Conservation (phyloP, 2,113 vertebrate genomes). For the Gnathonemus echidnorhynchus region DNA sequence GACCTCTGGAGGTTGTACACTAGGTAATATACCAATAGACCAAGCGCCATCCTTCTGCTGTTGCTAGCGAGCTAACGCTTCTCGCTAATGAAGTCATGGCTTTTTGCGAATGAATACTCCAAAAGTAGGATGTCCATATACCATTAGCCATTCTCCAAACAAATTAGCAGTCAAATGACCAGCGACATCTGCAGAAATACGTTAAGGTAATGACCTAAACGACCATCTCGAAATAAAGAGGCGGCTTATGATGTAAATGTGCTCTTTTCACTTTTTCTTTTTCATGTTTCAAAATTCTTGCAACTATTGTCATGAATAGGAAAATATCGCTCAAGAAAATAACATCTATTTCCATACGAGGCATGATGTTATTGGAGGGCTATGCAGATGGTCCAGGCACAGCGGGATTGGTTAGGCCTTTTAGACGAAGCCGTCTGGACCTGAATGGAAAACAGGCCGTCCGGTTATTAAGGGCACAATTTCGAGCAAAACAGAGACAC, state of each 20-base stretch:
- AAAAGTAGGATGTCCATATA: slow-evolving; percentile 50
- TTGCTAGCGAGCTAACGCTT: slow-evolving; percentile 23
- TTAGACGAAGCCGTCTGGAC: slow-evolving; percentile 44
- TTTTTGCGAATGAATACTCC: slow-evolving; percentile 45
- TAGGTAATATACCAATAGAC: not conserved
- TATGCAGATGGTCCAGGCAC: slow-evolving; percentile 29
- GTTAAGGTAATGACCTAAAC: slow-evolving; percentile 58
- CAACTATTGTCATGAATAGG: slow-evolving; percentile 69
- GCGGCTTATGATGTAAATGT: slow-evolving; percentile 76
- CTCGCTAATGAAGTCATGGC: slow-evolving; percentile 28
- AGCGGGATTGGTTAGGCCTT: slow-evolving; percentile 39
- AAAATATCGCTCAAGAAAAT: slow-evolving; percentile 69
- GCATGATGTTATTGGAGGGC: slow-evolving; percentile 50
- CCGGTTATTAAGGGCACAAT: not conserved
- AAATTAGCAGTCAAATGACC: slow-evolving; percentile 91
- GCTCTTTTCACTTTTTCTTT: slow-evolving; percentile 52
- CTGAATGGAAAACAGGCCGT: not conserved
- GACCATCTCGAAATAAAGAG: slow-evolving; percentile 55
- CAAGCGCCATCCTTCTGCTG: not conserved
- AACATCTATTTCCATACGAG: slow-evolving; percentile 66
- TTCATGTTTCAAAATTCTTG: slow-evolving; percentile 39
- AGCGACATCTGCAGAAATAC: slow-evolving; percentile 67
- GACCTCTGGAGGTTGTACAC: not conserved
- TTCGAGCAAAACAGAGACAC: not conserved
- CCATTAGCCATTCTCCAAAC: slow-evolving; percentile 61